Evolutionary conservation across 2,888 invertebrate genomes (phyloP), one percentile per base, ranked within the genome.

Genomic region (Aporophyla lueneburgensis): DNA sequence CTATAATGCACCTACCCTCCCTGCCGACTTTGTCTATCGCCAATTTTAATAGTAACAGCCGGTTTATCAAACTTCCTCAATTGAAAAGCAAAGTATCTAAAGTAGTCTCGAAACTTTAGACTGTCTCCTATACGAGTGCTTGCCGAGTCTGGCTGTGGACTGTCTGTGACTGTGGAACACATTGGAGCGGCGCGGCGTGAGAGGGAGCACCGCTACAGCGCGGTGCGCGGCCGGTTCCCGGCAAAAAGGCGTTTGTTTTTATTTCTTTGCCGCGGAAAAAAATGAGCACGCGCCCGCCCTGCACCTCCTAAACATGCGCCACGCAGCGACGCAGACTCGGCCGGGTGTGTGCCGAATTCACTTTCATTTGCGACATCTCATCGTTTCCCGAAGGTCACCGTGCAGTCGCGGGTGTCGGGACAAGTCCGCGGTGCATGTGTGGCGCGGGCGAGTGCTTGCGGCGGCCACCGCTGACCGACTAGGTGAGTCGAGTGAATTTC

Each of bases 271-370:
- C 94, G 95, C 95, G 95, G 94, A 94, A 96, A 96, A 94, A 95
- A 95, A 94, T 94, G 92, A 94, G 94, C 95, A 95, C 95, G 95
- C 95, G 94, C 96, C 96, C 96, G 96, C 95, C 95, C 96, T 96
- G 96, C 96, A 96, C 95, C 96, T 95, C 95, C 96, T 95, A 96
- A 96, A 96, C 96, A 96, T 96, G 96, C 96, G 96, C 96, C 95
- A 96, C 96, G 97, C 96, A 96, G 96, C 96, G 96, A 96, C 96
- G 96, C 96, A 94, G 95, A 94, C 93, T 93, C 94, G 94, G 91
- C 93, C 94, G 95, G 95, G 94, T 95, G 95, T 95, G 93, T 96
- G 95, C 95, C 93, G 93, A 93, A 96, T 96, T 97, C 97, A 96
- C 96, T 97, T 96, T 97, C 96, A 96, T 96, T 96, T 95, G 96